Percentiles rank a stretch among this genome's conserved stretches.
Conservation (phyloP, 2,797 vertebrate species). For the Cichlasoma orientale region DNA sequence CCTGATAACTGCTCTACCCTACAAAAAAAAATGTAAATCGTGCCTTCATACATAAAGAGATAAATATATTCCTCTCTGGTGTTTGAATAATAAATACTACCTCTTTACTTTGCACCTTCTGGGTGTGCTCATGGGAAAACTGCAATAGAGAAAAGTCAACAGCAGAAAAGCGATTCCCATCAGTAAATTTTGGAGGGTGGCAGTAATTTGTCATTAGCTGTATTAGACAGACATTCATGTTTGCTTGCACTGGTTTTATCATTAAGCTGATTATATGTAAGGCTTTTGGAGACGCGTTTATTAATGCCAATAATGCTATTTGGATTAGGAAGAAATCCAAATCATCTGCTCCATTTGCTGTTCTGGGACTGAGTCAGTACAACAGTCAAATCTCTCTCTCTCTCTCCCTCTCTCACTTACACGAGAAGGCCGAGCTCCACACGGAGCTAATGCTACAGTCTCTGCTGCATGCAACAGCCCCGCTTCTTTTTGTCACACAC, state of each 20-base stretch:
- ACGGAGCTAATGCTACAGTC: neutral
- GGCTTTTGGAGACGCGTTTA: slow-evolving; percentile 58
- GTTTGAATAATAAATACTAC: slow-evolving; percentile 5
- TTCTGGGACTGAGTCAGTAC: slow-evolving; percentile 18
- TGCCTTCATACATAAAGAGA: neutral
- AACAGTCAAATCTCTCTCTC: neutral
- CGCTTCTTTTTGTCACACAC: neutral
- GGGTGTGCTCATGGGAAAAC: slow-evolving; percentile 5
- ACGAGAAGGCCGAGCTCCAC: neutral
- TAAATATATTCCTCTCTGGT: neutral
- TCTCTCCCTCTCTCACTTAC: neutral
- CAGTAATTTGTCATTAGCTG: slow-evolving; percentile 49
- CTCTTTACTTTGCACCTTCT: neutral
- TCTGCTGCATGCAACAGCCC: neutral
- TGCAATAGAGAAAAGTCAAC: slow-evolving; percentile 26
- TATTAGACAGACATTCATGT: slow-evolving; percentile 38
- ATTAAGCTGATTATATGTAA: slow-evolving; percentile 60
- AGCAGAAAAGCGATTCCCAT: slow-evolving; percentile 13
- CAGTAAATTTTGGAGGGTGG: slow-evolving; percentile 40
- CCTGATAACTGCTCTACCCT: neutral
- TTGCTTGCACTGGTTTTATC: slow-evolving; percentile 39
- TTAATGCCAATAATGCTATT: slow-evolving; percentile 61
- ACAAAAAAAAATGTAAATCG: neutral
- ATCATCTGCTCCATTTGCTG: slow-evolving; percentile 36
- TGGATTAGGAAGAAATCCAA: slow-evolving; percentile 63